These are phyloP conservation scores for Drosophila kanekoi DNA, from an alignment of 2,888 invertebrate species.

Conservation along the genomic window DNA sequence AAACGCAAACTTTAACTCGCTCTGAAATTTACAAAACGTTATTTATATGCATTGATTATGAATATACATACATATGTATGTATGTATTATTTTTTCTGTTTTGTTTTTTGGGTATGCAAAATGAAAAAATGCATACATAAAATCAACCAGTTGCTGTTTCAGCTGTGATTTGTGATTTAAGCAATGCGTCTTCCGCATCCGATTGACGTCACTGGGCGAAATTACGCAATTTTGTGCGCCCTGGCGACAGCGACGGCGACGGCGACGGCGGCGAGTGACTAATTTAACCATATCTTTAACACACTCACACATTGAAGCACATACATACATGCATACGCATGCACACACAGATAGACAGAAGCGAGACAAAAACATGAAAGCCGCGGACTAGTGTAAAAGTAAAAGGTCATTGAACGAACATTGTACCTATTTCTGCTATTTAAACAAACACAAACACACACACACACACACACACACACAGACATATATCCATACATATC, in stretches of 20 bases:
- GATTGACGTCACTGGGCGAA: slow-evolving; percentile 66
- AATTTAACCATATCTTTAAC: slow-evolving; percentile 70
- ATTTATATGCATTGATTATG: slow-evolving; percentile 26
- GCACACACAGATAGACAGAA: slow-evolving; percentile 15
- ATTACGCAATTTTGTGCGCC: slow-evolving; percentile 69
- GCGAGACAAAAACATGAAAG: slow-evolving; percentile 42
- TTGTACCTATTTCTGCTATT: slow-evolving; percentile 76
- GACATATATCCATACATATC: slow-evolving; percentile 3
- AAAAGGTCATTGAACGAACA: slow-evolving; percentile 80
- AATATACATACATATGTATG: background rate
- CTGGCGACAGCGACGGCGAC: slow-evolving; percentile 29
- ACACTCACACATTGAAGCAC: too few relatives aligned
- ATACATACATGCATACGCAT: slow-evolving; percentile 9
- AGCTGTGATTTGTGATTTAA: slow-evolving; percentile 11
- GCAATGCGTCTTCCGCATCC: slow-evolving; percentile 30
- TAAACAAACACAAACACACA: slow-evolving; percentile 38
- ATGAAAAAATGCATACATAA: background rate
- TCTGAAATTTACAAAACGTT: slow-evolving; percentile 23
- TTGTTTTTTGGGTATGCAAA: slow-evolving; percentile 10
- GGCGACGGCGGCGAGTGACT: slow-evolving; percentile 51
- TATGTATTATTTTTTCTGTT: slow-evolving; percentile 1
- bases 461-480: background rate
- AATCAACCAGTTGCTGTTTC: slow-evolving; percentile 10
- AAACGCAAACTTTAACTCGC: slow-evolving; percentile 51
- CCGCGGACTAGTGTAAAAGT: slow-evolving; percentile 68